Base-by-base conservation (phyloP, 2,888 invertebrate genomes). In the Tuberolachnus salignus region DNA sequence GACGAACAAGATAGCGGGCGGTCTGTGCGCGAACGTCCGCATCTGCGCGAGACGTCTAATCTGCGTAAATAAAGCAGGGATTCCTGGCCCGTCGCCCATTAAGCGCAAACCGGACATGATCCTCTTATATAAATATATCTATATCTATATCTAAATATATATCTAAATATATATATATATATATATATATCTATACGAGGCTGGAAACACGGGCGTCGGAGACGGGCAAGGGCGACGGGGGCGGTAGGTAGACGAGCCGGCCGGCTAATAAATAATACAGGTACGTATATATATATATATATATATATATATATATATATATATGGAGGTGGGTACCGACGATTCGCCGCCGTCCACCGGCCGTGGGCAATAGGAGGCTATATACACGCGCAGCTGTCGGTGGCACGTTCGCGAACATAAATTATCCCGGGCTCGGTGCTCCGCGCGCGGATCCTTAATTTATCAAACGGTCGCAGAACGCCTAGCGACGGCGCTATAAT, bases 51-150 rank as follows among this genome's bases (percentile, higher is more conserved):
- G 67, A 78, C 75, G 10, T 78, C 75, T 78, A 67, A 78, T 78
- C 75, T 67, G 67, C 75, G 67, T 67, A 69, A 78, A 66, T 78
- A 78, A 78, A 78, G 75, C 75, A 42, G 67, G 26, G 67, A 78
- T 67, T 67, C 42, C 59, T 78, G 75, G 75, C 64, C 66, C 75
- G 57, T 78, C 59, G 67, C 75, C 75, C 75, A 78, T 78, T 78
- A 67, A 78, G 75, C 67, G 75, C 59, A n/a, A 59, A 78, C 75
- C 75, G 75, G 75, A 78, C 75, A 78, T 59, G 75, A 78, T 78
- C 75, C 75, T 78, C 75, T 78, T 67, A 67, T 67, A n/a, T n/a
- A n/a, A n/a, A n/a, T n/a, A n/a, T n/a, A n/a, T n/a, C n/a, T n/a
- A n/a, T n/a, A n/a, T n/a, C n/a, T n/a, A n/a, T n/a, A n/a, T n/a